phyloP scores from a whole-genome alignment of 2,113 vertebrate species.

The rat (Rattus norvegicus) region GRCr8 NC_086024.1:126693001-126693500 shows the following conservation, averaged over 20 bases:
- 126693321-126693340: slow-evolving; percentile 78
- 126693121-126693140: not conserved
- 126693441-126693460: slow-evolving; percentile 91
- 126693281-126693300: slow-evolving; percentile 58
- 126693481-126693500: slow-evolving; percentile 82
- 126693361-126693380: slow-evolving; percentile 70
- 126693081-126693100: not conserved
- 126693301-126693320: slow-evolving; percentile 67
- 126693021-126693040: not conserved
- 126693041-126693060: not conserved
- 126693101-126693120: not conserved
- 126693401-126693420: slow-evolving; percentile 86
- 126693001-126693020: not conserved
- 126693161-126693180: accelerated
- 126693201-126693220: not conserved
- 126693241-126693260: not conserved
- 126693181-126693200: not conserved
- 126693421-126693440: slow-evolving; percentile 89
- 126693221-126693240: not conserved
- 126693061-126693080: not conserved
- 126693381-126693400: slow-evolving; percentile 83
- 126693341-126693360: slow-evolving; percentile 78
- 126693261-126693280: not conserved
- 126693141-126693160: accelerated
- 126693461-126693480: slow-evolving; percentile 84